These are phyloP conservation scores for Pelodytes ibericus DNA, from an alignment of 2,797 vertebrate genomes.

Conservation along the genomic window DNA sequence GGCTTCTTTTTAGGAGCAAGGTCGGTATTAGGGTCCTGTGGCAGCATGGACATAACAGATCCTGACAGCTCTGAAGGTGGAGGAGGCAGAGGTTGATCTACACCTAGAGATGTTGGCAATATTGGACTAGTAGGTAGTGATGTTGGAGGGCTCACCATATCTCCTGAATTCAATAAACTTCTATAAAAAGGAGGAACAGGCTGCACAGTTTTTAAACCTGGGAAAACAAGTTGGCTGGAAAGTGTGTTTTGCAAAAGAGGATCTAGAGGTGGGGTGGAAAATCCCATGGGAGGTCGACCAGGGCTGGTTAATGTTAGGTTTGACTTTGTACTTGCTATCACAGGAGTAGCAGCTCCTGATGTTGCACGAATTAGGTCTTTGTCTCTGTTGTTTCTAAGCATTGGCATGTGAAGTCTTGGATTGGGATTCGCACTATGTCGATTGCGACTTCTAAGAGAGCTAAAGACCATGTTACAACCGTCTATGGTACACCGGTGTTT, in stretches of 20 bases:
- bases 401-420: constrained; percentile 82
- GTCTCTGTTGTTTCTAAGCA: constrained; percentile 95
- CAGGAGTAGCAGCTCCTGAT: constrained; percentile 87
- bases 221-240: constrained; percentile 92
- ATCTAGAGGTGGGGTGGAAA: constrained; percentile 93
- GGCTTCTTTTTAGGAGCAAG: constrained; percentile 97
- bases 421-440: constrained; percentile 96
- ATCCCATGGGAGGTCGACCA: constrained; percentile 91
- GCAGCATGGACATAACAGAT: constrained; percentile 71
- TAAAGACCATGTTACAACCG: constrained; percentile 90
- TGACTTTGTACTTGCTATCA: constrained; percentile 95
- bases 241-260: constrained; percentile 91
- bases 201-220: constrained; percentile 95
- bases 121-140: constrained; percentile 95
- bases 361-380: constrained; percentile 95
- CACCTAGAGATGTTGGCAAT: constrained; percentile 78
- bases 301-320: constrained; percentile 90
- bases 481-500: constrained; percentile 82
- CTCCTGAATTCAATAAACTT: constrained; percentile 90
- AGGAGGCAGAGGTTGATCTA: constrained; percentile 75
- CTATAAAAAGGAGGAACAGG: constrained; percentile 98
- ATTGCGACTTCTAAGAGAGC: constrained; percentile 96
- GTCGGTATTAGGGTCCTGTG: constrained; percentile 75
- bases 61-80: constrained; percentile 70
- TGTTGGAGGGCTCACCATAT: constrained; percentile 92